Evolutionary conservation across 2,888 invertebrate genomes (phyloP), one percentile per base, ranked within the genome.

Genomic region (Lottia gigantea): DNA sequence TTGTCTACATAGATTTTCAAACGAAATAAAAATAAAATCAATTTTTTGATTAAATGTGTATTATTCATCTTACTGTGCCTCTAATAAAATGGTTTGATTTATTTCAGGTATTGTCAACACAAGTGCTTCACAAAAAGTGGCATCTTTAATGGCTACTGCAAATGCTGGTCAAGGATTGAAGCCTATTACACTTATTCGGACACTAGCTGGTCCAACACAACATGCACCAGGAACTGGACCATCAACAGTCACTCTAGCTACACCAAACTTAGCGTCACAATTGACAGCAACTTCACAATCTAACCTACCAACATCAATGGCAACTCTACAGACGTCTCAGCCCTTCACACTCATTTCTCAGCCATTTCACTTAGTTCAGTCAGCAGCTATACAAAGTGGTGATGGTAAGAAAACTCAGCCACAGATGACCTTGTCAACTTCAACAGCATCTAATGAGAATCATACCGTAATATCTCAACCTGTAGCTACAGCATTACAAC

Each of bases 331-430:
- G 55, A 67, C 73, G 40, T 71, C 71, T 45, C 73, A 76, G 67
- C 75, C 76, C 19, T 71, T 82, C 46, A 80, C 82, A 12, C 73
- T 83, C 64, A 74, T 81, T 63, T 79, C 80, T 12, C 82, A 80
- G 75, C 74, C 79, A 16, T 71, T 78, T 25, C 80, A 80, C 73
- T 72, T 78, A 25, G 76, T 79, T 23, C 71, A 61, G 26, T 40
- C 79, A 71, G 63, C 78, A 72, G 72, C 55, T 55, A 8, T 55
- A 55, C 55, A 19, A 11, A 8, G 19, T 23, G 55, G 55, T 1
- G 55, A 55, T 55, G 23, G 55, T 55, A 55, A 55, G 23, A 55
- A 55, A 55, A 23, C 23, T 55, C 40, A 55, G 55, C 23, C 55
- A 19, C 55, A 55, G 55, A 55, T 55, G 23, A 23, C 55, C 23